Base-by-base conservation (phyloP, 2,888 invertebrate species). In the Callosobruchus maculatus region DNA sequence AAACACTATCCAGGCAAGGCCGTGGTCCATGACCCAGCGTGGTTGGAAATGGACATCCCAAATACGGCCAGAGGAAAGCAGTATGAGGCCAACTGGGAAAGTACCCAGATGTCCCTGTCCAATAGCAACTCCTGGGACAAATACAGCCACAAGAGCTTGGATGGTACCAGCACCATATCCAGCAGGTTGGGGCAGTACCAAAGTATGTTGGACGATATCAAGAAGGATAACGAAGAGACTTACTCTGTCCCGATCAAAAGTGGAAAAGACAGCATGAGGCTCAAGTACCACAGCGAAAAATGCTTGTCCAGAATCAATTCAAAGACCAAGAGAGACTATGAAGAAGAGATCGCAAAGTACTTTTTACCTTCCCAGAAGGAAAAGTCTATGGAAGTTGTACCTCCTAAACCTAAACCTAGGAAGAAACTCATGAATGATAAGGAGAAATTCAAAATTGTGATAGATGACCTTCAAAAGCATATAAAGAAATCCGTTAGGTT, bases 11-110 rank as follows among this genome's bases (percentile, higher is more conserved):
- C 95, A 69, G 95, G 95, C 79, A 93, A 94, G 88, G 95, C 93
- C 78, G 94, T 95, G 83, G 81, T 89, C 72, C 88, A 89, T 77
- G 90, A 90, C 76, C 90, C 91, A 74, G 88, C 84, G 22, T 90
- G 91, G 86, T 84, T 91, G 76, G 89, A 91, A 74, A 90, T 94
- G 89, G 94, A 94, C 85, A 90, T 90, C 79, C 91, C 92, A 85
- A 91, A 92, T 83, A 91, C 91, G 78, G 90, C 92, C 69, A 90
- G 90, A 80, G 92, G 92, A 80, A 90, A 93, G 71, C 90, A 94
- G 70, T 95, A 95, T 86, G 95, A 95, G 82, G 95, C 95, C 49
- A 95, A 94, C 84, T 95, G 95, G 95, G 90, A 93, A 77, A 93
- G 94, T 82, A 91, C 93, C n/a, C 89, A 89, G 78, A 88, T 88